phyloP scores from a whole-genome alignment of 2,113 vertebrate genomes.

The Benthochromis sp. region DNA sequence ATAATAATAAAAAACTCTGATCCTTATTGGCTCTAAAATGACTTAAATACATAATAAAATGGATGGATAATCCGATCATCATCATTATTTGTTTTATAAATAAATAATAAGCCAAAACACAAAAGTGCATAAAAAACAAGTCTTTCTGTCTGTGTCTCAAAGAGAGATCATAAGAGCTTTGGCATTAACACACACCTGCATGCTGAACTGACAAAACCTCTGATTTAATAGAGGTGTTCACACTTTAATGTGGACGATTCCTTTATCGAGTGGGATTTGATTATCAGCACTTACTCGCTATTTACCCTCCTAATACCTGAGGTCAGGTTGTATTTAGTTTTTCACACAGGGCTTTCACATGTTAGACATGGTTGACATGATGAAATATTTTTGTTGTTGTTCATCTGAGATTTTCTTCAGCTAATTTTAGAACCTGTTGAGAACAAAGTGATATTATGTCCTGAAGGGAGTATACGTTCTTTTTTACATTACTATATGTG shows the following conservation, averaged over 20 bases:
- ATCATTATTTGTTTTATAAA: neutral
- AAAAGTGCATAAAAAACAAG: neutral
- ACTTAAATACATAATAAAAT: rapidly evolving
- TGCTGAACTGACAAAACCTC: neutral
- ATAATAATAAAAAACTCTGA: neutral
- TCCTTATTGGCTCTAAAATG: neutral
- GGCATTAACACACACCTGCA: neutral
- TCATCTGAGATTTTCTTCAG: neutral
- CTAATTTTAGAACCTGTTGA: neutral
- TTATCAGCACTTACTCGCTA: neutral
- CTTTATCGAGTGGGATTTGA: neutral
- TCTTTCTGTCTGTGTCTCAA: neutral
- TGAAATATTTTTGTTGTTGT: neutral
- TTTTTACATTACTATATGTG: neutral
- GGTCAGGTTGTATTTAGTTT: neutral
- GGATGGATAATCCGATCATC: neutral
- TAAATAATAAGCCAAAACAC: neutral
- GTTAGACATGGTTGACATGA: neutral
- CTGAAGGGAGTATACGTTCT: neutral
- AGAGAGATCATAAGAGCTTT: neutral
- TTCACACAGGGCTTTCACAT: neutral
- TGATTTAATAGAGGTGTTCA: neutral
- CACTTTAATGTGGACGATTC: neutral
- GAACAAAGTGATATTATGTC: neutral
- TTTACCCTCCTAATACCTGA: neutral